These are phyloP conservation scores for Heliothis peltigera DNA, from an alignment of 2,888 invertebrate genomes.

Conservation along the genomic window DNA sequence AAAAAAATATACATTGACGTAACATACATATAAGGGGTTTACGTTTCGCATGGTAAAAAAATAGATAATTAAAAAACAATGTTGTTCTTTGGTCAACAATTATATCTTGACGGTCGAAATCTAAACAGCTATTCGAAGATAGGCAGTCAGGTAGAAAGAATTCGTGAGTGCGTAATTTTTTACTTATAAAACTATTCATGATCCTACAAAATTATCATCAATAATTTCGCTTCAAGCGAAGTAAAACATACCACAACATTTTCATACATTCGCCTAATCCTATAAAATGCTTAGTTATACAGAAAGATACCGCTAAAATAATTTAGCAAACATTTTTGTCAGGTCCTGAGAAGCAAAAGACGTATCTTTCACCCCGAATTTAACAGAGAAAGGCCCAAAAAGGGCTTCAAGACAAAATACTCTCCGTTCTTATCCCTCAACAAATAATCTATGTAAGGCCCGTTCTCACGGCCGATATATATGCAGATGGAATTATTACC, in stretches of 20 bases:
- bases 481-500: conserved; percentile 82
- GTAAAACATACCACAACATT: not conserved
- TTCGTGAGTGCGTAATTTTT: too few species aligned
- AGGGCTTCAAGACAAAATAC: conserved; percentile 54
- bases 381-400: conserved; percentile 51
- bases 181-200: too few species aligned
- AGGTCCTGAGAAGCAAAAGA: conserved; percentile 53
- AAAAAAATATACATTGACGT: too few species aligned
- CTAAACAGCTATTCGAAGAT: too few species aligned
- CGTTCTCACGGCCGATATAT: conserved; percentile 73
- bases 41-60: too few species aligned
- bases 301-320: conserved; percentile 43
- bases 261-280: conserved; percentile 30
- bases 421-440: conserved; percentile 47
- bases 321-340: conserved; percentile 54
- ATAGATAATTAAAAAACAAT: too few species aligned
- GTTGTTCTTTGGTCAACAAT: too few species aligned
- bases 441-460: conserved; percentile 59
- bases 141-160: too few species aligned
- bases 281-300: conserved; percentile 47
- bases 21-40: too few species aligned
- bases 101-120: too few species aligned
- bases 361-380: conserved; percentile 53
- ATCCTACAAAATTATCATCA: too few species aligned
- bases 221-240: too few species aligned